A percentile compares a stretch with the other conserved stretches of the same genome.
phyloP scores from a whole-genome alignment of 1,140 invertebrate genomes.

The Periplaneta americana region DNA sequence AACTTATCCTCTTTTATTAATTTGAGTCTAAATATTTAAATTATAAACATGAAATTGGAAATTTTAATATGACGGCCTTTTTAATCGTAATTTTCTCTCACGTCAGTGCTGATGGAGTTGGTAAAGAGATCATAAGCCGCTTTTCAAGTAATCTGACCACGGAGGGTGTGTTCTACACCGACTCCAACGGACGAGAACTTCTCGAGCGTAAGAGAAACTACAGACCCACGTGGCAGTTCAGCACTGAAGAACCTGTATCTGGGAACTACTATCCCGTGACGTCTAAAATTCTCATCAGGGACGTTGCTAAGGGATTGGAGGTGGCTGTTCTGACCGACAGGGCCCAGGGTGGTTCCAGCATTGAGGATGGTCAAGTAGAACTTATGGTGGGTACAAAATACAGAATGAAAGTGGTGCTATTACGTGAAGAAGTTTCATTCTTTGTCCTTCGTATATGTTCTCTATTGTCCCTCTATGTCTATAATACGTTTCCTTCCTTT shows the following conservation, averaged over 20 bases:
- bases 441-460: too few species aligned
- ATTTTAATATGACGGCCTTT: conserved; percentile 19
- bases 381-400: conserved; percentile 37
- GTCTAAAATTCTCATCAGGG: conserved; percentile 44
- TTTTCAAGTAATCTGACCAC: conserved; percentile 40
- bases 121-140: conserved; percentile 52
- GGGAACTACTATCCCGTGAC: conserved; percentile 67
- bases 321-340: conserved; percentile 49
- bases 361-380: conserved; percentile 38
- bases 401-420: too few species aligned
- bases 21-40: too few species aligned
- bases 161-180: conserved; percentile 53
- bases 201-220: conserved; percentile 37
- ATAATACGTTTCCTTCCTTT: too few species aligned
- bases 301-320: conserved; percentile 20
- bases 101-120: conserved; percentile 24
- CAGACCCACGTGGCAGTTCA: conserved; percentile 47
- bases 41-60: too few species aligned
- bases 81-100: neutral
- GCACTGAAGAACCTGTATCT: conserved; percentile 47
- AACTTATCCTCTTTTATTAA: too few species aligned
- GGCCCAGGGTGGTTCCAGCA: conserved; percentile 49
- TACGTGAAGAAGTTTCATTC: too few species aligned
- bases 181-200: too few species aligned
- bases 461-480: too few species aligned